Conservation (phyloP, 2,113 vertebrate species). For the Pycnonotus jocosus region DNA sequence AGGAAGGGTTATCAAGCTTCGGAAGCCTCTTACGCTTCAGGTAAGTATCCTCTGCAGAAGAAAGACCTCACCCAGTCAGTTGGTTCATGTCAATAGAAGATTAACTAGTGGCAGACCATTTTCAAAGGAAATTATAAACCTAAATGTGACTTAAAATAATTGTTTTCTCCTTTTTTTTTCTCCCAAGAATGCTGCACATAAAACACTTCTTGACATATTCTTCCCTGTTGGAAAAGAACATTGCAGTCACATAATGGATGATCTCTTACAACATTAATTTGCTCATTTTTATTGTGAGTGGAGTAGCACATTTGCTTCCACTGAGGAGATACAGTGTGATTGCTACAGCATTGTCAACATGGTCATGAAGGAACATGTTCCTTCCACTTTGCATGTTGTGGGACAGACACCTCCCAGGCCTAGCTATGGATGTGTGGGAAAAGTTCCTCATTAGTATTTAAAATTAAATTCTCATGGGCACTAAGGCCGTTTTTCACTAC, state of each 20-base stretch:
- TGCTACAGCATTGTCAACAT: not conserved
- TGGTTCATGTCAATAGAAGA: not conserved
- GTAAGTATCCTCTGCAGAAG: not conserved
- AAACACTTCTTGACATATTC: not conserved
- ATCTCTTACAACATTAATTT: not conserved
- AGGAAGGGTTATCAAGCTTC: not conserved
- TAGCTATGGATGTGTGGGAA: not conserved
- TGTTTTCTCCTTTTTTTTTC: not conserved
- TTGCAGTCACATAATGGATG: not conserved
- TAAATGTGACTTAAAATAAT: not conserved
- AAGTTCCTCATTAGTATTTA: not conserved
- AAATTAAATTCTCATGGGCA: not conserved
- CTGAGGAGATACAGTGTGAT: not conserved
- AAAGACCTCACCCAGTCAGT: not conserved
- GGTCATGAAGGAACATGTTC: not conserved
- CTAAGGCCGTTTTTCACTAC: not conserved
- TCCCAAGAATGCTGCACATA: not conserved
- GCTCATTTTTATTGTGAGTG: not conserved
- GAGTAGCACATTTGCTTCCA: not conserved
- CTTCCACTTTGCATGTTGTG: not conserved
- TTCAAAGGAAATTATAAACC: not conserved
- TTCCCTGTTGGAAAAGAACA: not conserved
- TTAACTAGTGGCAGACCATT: not conserved
- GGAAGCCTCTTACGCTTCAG: not conserved
- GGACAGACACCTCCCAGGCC: not conserved